These are phyloP conservation scores for Pseudachorutes palmiensis DNA, from an alignment of 1,140 invertebrate genomes.

Conservation along the genomic window DNA sequence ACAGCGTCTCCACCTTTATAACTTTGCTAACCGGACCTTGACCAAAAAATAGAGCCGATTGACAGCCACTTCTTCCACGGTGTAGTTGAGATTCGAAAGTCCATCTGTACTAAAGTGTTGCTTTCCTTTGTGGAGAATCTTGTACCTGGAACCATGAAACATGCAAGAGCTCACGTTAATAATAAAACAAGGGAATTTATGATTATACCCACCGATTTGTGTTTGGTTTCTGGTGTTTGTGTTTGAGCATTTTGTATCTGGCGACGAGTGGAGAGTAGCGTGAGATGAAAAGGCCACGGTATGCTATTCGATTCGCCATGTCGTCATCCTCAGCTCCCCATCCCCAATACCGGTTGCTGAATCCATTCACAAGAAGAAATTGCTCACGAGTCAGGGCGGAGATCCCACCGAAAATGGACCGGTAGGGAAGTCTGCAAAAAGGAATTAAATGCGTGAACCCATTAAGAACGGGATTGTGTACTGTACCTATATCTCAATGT, in stretches of 20 bases:
- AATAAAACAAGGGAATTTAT: no score
- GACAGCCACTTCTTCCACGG: conserved; percentile 34
- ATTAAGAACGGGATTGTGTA: neutral
- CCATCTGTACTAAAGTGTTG: conserved; percentile 33
- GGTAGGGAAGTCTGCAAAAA: conserved; percentile 28
- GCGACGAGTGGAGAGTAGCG: conserved; percentile 78
- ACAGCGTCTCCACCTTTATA: neutral
- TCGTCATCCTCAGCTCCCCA: conserved; percentile 92
- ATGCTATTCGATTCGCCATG: conserved; percentile 73
- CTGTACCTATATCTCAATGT: conserved; percentile 34
- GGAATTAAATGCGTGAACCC: no score
- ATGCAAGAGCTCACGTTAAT: no score
- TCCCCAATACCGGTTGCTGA: conserved; percentile 85
- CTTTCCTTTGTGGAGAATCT: conserved; percentile 35
- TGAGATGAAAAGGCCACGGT: conserved; percentile 68
- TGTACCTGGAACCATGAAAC: conserved; percentile 20
- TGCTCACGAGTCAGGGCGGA: conserved; percentile 67
- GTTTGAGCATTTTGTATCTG: conserved; percentile 81
- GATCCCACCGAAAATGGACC: conserved; percentile 36
- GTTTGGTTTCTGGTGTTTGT: conserved; percentile 78
- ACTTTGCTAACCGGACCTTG: conserved; percentile 24
- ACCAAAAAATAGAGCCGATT: conserved; percentile 31
- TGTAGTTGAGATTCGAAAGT: conserved; percentile 34
- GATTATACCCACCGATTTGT: conserved; percentile 24
- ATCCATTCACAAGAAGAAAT: conserved; percentile 75